Evolutionary conservation across 2,888 invertebrate species (phyloP).

Genomic region (Habroteleia sp.): DNA sequence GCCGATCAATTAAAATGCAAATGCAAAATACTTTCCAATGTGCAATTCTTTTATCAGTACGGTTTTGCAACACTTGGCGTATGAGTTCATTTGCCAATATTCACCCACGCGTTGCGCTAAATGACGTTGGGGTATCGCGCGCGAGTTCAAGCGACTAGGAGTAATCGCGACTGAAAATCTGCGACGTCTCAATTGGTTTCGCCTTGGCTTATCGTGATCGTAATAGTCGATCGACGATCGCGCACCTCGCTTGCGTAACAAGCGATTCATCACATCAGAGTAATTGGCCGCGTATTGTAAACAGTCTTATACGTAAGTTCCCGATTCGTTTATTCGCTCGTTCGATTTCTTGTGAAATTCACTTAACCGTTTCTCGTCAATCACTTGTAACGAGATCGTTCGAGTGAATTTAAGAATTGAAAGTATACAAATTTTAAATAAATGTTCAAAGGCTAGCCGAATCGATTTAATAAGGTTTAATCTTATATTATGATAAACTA

Average conservation of each 20-base stretch:
- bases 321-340: conserved; percentile 63
- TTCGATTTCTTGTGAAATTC: conserved; percentile 64
- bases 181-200: conserved; percentile 66
- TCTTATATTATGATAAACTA: too few relatives aligned
- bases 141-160: conserved; percentile 20
- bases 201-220: conserved; percentile 53
- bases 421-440: conserved; percentile 24
- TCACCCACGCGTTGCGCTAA: conserved; percentile 39
- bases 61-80: conserved; percentile 28
- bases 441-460: too few relatives aligned
- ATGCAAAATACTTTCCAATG: conserved; percentile 35
- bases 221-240: conserved; percentile 52
- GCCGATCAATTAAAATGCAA: conserved; percentile 49
- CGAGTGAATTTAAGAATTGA: conserved; percentile 13
- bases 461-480: too few relatives aligned
- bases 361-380: conserved; percentile 55
- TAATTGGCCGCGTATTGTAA: conserved; percentile 68
- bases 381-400: conserved; percentile 36
- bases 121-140: conserved; percentile 19
- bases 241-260: conserved; percentile 58
- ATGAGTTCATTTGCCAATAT: conserved; percentile 41
- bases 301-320: conserved; percentile 20
- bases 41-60: conserved; percentile 42
- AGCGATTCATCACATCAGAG: conserved; percentile 69
- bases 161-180: conserved; percentile 41